Base-by-base conservation (phyloP, 2,888 invertebrate species). In the Torymus aiolomorphi region DNA sequence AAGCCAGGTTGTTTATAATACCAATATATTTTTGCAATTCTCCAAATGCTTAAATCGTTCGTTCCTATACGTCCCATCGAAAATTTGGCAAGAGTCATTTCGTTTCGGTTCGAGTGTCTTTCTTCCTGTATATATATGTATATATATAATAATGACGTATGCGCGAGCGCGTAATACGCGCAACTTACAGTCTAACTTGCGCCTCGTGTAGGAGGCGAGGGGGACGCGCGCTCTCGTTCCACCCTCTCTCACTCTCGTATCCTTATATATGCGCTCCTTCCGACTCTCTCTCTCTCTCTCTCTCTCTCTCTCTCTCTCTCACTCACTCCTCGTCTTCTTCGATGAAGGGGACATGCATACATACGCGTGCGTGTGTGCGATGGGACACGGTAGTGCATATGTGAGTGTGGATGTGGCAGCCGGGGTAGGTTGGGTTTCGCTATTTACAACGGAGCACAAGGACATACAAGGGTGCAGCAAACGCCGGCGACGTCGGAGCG, bases 1-100 rank as follows among this genome's bases (percentile, higher is more conserved):
- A 13, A 24, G 52, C 31, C 63, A 42, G 8, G 67, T 88, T 85
- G 84, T 88, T 89, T 89, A 89, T 89, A 89, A 89, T 89, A 89
- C 88, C 88, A 89, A 89, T 89, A 89, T 89, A 89, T 89, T 89
- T 88, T 87, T 86, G 86, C 85, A 84, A 87, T 87, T 88, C 85
- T 87, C 87, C 85, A 86, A 86, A 87, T 86, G 86, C 86, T 87
- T 85, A 86, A 42, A 83, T 87, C 85, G 84, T 86, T 87, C 87
- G 83, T 85, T 84, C 85, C 85, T 76, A 42, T 42, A 69, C 52
- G 66, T 62, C 57, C 80, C 74, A 63, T 66, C 56, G 73, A 62
- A 85, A 85, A 88, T 89, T 85, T 89, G 89, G 88, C 89, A 78
- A 83, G 85, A 88, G 83, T 85, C 82, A 84, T 86, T 84, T 85